These are phyloP conservation scores for Myathropa florea DNA, from an alignment of 2,888 invertebrate genomes.

Conservation along the genomic window DNA sequence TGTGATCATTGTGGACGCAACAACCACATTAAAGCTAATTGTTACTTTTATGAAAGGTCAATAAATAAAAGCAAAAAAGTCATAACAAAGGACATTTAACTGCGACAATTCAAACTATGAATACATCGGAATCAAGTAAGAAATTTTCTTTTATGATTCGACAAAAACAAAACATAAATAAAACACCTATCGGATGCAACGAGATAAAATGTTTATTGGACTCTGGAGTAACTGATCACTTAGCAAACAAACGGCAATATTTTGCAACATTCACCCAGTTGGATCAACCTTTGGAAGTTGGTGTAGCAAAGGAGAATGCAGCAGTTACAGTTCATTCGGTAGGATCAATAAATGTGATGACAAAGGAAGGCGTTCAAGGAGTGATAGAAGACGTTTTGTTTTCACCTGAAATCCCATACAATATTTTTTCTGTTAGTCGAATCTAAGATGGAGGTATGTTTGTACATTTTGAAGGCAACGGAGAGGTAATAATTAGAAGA, in stretches of 20 bases:
- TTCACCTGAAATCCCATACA: constrained; percentile 74
- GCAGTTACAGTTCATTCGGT: constrained; percentile 20
- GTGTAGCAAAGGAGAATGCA: constrained; percentile 72
- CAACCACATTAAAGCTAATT: constrained; percentile 74
- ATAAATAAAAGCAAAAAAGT: constrained; percentile 17
- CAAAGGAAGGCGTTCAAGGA: constrained; percentile 71
- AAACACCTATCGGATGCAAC: neutral
- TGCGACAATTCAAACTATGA: neutral
- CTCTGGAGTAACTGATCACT: constrained; percentile 48
- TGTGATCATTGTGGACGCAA: constrained; percentile 74
- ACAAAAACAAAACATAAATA: neutral
- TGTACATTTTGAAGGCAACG: constrained; percentile 73
- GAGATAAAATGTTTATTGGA: constrained; percentile 19
- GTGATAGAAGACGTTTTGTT: constrained; percentile 66
- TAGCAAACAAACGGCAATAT: constrained; percentile 46
- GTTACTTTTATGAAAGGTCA: constrained; percentile 59
- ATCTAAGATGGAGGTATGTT: constrained; percentile 74
- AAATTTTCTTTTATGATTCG: constrained; percentile 12
- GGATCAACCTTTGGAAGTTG: constrained; percentile 72
- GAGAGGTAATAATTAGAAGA: constrained; percentile 36
- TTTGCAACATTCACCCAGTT: constrained; percentile 22
- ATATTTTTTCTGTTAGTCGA: constrained; percentile 73
- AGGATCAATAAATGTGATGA: constrained; percentile 73
- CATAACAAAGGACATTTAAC: neutral
- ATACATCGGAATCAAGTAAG: neutral